Base-by-base conservation (phyloP, 1,140 invertebrate genomes). In the Thaumetopoea pityocampa region DNA sequence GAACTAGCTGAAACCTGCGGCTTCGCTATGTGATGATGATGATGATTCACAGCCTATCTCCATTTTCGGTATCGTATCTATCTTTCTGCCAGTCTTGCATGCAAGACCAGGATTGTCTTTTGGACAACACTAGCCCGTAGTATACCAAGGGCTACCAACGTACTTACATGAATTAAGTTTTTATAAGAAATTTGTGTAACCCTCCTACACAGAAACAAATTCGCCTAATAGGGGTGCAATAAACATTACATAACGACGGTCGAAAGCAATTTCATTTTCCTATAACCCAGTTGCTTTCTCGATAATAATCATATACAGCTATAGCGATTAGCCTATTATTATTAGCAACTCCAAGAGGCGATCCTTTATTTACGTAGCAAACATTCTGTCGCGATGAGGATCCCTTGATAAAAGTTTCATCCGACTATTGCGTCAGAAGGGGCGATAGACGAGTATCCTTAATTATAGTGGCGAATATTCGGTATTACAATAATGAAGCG, bases 401-500 rank as follows among this genome's bases (percentile, higher is more conserved):
- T 54, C 46, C 35, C 57, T 47, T 59, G 66, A 78, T 76, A 72
- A 71, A 83, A 83, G 45, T 81, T 76, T 67, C 45, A 48, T 62
- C 44, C 44, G 76, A 71, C 66, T 80, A 72, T 72, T 61, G 67
- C 70, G 65, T 72, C 68, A 67, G 63, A 65, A 65, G 65, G 56
- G 66, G 67, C 68, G 63, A 68, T 76, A 69, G 62, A 63, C 56
- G 49, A 66, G 70, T 54, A 73, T 76, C 67, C 73, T 83, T 80
- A 79, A 83, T 83, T 79, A 83, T 73, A 60, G 61, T 60, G 60
- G 65, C 67, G 64, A 65, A 72, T 80, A 80, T 78, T 82, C 73
- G 64, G 68, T 72, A 79, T 83, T 77, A 83, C 74, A 81, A 79
- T 83, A 81, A 83, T 81, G 74, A 83, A 83, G 61, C 57, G 67